These are phyloP conservation scores for Petromus typicus DNA, from an alignment of 2,113 vertebrate genomes.

Conservation along the genomic window DNA sequence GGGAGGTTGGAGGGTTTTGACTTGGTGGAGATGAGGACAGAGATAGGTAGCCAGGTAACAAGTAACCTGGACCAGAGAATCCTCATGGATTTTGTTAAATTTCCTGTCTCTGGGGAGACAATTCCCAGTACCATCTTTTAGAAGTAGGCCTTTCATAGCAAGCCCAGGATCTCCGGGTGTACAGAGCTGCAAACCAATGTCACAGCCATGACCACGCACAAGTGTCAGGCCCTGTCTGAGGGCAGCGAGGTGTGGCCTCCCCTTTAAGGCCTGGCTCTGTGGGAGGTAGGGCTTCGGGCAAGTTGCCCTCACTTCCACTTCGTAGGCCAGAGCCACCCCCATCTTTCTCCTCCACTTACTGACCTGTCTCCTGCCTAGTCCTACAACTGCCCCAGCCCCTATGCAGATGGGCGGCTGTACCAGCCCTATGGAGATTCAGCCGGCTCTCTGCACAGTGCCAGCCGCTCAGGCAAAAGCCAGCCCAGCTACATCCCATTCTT, in stretches of 20 bases:
- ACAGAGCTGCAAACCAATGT: too few relatives aligned
- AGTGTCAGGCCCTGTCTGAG: background rate
- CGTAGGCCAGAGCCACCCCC: background rate
- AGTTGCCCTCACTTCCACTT: background rate
- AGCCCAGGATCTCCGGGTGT: background rate
- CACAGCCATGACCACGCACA: background rate
- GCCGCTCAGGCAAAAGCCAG: constrained; percentile 94
- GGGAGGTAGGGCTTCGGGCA: background rate
- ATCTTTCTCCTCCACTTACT: fast-evolving
- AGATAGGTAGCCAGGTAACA: background rate
- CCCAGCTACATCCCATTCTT: constrained; percentile 97
- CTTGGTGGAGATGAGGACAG: background rate
- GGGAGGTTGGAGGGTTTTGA: background rate
- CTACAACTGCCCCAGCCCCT: constrained; percentile 91
- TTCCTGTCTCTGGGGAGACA: constrained; percentile 17
- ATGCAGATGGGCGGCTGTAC: constrained; percentile 90
- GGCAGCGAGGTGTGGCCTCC: background rate
- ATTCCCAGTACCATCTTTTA: background rate
- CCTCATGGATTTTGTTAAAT: background rate
- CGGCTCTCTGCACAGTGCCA: constrained; percentile 92
- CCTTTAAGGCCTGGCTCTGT: background rate
- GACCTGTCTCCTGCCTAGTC: constrained; percentile 83
- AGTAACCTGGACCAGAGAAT: background rate
- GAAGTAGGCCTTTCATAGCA: background rate
- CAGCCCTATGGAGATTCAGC: constrained; percentile 92